phyloP scores from a whole-genome alignment of 2,113 vertebrate species.

The Phyllostomus discolor region DNA sequence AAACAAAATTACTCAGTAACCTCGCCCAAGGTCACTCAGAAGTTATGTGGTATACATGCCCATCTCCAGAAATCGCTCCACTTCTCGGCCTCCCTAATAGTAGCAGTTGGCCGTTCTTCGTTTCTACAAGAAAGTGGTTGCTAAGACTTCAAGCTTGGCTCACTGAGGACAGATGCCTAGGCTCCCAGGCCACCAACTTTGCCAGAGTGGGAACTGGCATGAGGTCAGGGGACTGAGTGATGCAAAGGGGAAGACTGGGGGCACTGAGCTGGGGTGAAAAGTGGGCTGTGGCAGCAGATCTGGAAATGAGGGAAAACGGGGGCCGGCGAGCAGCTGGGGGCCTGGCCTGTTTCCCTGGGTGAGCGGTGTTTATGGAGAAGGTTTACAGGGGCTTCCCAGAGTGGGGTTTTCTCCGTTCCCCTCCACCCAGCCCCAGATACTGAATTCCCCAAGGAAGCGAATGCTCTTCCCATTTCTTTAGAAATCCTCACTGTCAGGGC shows the following conservation, averaged over 20 bases:
- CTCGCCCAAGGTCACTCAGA: background rate
- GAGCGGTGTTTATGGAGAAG: background rate
- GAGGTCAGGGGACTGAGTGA: background rate
- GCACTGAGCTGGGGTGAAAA: background rate
- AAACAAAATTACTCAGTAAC: background rate
- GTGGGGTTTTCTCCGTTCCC: background rate
- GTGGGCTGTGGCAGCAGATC: background rate
- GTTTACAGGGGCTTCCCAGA: background rate
- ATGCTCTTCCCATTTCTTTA: background rate
- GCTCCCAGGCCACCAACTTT: background rate
- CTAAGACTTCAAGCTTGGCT: background rate
- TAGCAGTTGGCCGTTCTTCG: background rate
- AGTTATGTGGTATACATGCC: background rate
- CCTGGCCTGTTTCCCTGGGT: background rate
- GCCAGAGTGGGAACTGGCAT: background rate
- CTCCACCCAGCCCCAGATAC: background rate
- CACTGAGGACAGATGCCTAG: rapidly evolving
- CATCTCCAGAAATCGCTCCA: background rate
- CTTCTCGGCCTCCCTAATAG: background rate
- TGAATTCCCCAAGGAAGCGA: background rate
- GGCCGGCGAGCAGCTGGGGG: rapidly evolving
- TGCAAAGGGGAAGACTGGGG: background rate
- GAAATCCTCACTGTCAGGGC: background rate
- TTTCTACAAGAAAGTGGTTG: background rate
- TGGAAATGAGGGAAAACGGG: background rate